A percentile compares a stretch with the other conserved stretches of the same genome.
Conservation (phyloP, 2,797 vertebrate species). For the Molossus alvarezi region DNA sequence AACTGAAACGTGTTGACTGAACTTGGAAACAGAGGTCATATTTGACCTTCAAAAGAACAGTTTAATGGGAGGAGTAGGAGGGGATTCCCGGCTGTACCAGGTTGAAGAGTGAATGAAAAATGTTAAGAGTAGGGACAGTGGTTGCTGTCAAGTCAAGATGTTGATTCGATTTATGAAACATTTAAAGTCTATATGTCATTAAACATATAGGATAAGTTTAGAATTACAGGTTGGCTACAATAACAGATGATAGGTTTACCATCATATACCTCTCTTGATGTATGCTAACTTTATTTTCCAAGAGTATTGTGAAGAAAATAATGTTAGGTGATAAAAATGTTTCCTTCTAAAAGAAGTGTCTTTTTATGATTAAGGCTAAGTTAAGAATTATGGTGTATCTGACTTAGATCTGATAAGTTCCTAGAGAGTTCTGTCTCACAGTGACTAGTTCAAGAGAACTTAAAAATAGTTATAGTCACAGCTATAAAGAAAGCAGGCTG, state of each 20-base stretch:
- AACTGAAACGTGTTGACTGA: background rate
- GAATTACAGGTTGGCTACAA: conserved; percentile 3
- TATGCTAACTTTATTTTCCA: conserved; percentile 40
- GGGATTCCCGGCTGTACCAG: background rate
- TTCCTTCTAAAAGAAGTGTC: conserved; percentile 1
- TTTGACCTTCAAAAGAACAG: conserved; percentile 58
- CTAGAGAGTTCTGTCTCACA: conserved; percentile 1
- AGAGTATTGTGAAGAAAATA: conserved; percentile 12
- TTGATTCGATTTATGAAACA: conserved; percentile 45
- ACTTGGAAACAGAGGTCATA: conserved; percentile 64
- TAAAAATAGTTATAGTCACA: background rate
- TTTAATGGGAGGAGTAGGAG: background rate
- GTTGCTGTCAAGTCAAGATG: conserved; percentile 7
- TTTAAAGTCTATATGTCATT: conserved; percentile 18
- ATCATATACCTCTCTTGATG: background rate
- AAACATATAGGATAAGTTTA: background rate
- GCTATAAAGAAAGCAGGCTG: conserved; percentile 29
- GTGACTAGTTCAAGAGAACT: conserved; percentile 42
- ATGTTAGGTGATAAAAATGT: conserved; percentile 27
- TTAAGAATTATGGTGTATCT: conserved; percentile 25
- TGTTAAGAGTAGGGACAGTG: background rate
- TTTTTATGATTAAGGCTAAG: conserved; percentile 34
- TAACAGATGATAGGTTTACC: conserved; percentile 9
- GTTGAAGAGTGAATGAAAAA: conserved; percentile 48
- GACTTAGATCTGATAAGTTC: conserved; percentile 17